These are phyloP conservation scores for Mellilla xanthometata DNA, from an alignment of 2,888 invertebrate genomes.

Conservation along the genomic window DNA sequence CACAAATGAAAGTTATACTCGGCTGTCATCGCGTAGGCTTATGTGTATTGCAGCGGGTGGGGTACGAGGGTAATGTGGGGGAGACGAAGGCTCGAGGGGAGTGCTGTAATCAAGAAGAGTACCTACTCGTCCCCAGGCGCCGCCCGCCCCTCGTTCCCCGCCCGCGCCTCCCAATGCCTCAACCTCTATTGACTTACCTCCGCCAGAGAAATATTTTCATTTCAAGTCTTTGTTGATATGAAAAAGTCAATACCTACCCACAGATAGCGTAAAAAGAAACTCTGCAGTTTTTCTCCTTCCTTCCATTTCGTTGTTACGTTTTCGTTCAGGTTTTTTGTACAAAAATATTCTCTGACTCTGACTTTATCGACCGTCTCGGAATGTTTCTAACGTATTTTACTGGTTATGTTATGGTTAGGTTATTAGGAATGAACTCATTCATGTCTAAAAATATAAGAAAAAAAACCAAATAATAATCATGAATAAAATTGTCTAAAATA, in stretches of 20 bases:
- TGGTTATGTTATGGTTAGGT: too few species aligned
- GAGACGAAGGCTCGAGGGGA: constrained; percentile 49
- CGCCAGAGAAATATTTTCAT: constrained; percentile 67
- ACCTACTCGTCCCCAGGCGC: constrained; percentile 78
- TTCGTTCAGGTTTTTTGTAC: constrained; percentile 9
- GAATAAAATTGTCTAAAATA: too few species aligned
- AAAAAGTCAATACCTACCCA: constrained; percentile 54
- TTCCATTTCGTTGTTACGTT: constrained; percentile 10
- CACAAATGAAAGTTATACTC: constrained; percentile 48
- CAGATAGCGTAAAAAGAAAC: constrained; percentile 34
- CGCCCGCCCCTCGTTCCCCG: constrained; percentile 33
- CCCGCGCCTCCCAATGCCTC: constrained; percentile 69
- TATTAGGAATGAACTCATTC: too few species aligned
- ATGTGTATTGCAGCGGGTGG: constrained; percentile 59
- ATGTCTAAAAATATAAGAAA: too few species aligned
- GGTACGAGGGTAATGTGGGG: constrained; percentile 43
- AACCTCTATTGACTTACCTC: constrained; percentile 78
- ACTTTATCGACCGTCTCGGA: too few species aligned
- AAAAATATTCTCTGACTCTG: not conserved
- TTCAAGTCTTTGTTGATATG: constrained; percentile 66
- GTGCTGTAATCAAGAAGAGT: constrained; percentile 83
- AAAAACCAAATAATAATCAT: too few species aligned
- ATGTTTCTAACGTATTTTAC: too few species aligned
- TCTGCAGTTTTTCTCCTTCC: constrained; percentile 22
- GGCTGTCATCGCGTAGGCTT: constrained; percentile 65